Base-by-base conservation (phyloP, 2,797 vertebrate genomes). In the Craterocephalus amniculus region DNA sequence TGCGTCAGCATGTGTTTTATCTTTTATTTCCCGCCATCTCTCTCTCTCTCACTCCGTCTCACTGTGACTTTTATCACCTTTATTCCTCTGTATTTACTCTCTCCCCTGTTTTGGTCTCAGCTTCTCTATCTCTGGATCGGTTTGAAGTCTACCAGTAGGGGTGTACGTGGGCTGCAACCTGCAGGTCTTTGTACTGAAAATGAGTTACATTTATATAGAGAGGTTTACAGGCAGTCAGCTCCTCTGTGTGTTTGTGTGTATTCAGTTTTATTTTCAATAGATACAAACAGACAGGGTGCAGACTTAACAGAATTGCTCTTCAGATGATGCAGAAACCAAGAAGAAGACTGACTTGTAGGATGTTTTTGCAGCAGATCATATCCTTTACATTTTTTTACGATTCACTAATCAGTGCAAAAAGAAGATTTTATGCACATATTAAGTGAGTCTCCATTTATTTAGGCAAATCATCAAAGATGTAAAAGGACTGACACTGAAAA, bases 91-190 rank as follows among this genome's bases (percentile, higher is more conserved):
- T 64, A 2, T 56, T 67, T 63, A 12, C 51, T 66, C 72, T 24
- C 58, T 70, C 63, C 56, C 31, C 66, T 51, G 55, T 74, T 69
- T 45, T 58, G 67, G 45, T 70, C 64, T 54, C 62, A 56, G 64
- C 62, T 60, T 63, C 68, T 57, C 68, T 49, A 57, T 77, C 61
- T 76, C 76, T 58, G 72, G 79, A 34, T 66, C 27, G 63, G 76
- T 88, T 86, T 89, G 85, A 90, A 90, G 86, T 89, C 70, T 72
- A 63, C 70, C 84, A 75, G 82, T 83, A 72, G 85, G 85, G 78
- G 84, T 63, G 72, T 60, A 64, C 76, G 90, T 86, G 86, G 80
- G 86, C 60, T 60, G 76, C 69, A 81, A 70, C 76, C 79, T 71
- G 75, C 78, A 73, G 76, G 58, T 70, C 83, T 88, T 74, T 80